phyloP scores from a whole-genome alignment of 2,888 invertebrate genomes.

The Galeopsomyia nigrocyanea region DNA sequence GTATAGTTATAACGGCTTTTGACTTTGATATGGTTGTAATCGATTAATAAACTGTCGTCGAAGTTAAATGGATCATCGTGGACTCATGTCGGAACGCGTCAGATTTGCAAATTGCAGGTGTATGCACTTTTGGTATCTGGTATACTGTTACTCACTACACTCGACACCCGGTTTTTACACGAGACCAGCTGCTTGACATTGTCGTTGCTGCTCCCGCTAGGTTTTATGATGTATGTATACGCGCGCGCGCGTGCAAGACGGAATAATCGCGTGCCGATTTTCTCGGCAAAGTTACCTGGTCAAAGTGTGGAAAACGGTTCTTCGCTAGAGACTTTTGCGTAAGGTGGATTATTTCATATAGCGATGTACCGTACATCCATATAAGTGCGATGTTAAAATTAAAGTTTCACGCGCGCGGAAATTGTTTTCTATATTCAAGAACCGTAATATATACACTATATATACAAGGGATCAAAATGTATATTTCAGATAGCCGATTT shows the following conservation, averaged over 20 bases:
- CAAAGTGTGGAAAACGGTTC: slow-evolving; percentile 5
- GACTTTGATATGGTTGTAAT: too few relatives aligned
- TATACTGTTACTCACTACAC: neutral
- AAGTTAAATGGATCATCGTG: slow-evolving; percentile 37
- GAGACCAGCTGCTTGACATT: neutral
- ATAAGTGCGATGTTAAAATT: too few relatives aligned
- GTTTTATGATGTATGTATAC: slow-evolving; percentile 11
- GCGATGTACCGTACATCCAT: neutral
- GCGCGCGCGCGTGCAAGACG: neutral
- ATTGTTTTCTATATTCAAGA: too few relatives aligned
- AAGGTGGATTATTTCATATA: slow-evolving; percentile 6
- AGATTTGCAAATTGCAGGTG: neutral
- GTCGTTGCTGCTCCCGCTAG: slow-evolving; percentile 2
- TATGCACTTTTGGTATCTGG: too few relatives aligned
- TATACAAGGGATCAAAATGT: too few relatives aligned
- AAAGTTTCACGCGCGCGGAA: too few relatives aligned
- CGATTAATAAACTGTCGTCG: too few relatives aligned
- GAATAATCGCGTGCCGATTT: too few relatives aligned
- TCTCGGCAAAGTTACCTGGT: neutral
- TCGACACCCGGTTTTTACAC: neutral
- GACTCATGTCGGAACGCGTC: slow-evolving; percentile 45
- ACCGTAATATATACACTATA: too few relatives aligned
- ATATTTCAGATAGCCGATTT: too few relatives aligned
- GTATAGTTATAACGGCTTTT: neutral
- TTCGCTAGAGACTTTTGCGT: slow-evolving; percentile 6